Evolutionary conservation across 1,140 invertebrate genomes (phyloP).

Genomic region (Cydia pomonella): DNA sequence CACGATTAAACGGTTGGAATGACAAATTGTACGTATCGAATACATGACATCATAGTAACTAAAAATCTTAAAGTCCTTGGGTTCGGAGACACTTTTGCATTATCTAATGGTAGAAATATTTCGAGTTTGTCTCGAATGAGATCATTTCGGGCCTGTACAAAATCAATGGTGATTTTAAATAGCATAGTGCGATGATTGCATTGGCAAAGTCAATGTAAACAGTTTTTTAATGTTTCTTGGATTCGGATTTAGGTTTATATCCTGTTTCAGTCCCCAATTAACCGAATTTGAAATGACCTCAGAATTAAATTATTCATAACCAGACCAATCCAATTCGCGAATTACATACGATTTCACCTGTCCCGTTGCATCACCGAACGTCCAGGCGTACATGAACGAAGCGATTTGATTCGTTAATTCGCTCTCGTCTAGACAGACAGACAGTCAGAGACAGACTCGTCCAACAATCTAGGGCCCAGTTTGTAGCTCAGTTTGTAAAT

Average conservation of each 20-base stretch:
- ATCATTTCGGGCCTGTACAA: conserved; percentile 1
- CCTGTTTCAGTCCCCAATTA: conserved; percentile 3
- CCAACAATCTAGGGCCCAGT: too few species aligned
- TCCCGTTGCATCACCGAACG: too few species aligned
- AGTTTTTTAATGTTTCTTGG: conserved; percentile 19
- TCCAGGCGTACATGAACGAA: too few species aligned
- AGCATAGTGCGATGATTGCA: conserved; percentile 13
- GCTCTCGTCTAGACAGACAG: too few species aligned
- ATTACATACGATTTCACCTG: too few species aligned
- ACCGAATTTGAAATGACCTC: too few species aligned
- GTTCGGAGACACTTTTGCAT: conserved; percentile 23
- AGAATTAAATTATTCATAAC: not conserved
- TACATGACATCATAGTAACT: conserved; percentile 20
- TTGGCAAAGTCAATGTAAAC: conserved; percentile 29
- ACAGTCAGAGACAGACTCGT: too few species aligned
- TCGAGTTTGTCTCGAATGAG: conserved; percentile 1
- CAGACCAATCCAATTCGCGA: too few species aligned
- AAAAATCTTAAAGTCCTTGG: conserved; percentile 27
- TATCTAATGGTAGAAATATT: conserved; percentile 30
- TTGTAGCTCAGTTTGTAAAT: too few species aligned
- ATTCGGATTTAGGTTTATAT: conserved; percentile 18
- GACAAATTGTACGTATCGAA: conserved; percentile 3
- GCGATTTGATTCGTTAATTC: too few species aligned
- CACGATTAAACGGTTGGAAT: not conserved
- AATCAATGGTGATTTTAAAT: conserved; percentile 28